A percentile compares a stretch with the other conserved stretches of the same genome.
Conservation (phyloP, 2,888 invertebrate genomes). For the Chaetogeoica ovagalla region DNA sequence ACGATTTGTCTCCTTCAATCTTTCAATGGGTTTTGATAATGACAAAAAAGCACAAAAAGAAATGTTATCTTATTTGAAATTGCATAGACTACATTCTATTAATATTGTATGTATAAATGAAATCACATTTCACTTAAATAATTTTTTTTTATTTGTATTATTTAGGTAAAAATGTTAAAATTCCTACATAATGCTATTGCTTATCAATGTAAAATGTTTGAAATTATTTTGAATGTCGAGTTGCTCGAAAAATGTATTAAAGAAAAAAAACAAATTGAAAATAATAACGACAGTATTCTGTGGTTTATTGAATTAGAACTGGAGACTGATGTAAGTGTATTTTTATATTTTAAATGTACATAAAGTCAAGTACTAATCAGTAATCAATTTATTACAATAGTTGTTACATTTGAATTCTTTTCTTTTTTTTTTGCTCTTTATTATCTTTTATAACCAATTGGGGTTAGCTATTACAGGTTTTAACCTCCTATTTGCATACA, state of each 20-base stretch:
- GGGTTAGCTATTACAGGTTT: too few relatives aligned
- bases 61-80: slow-evolving; percentile 47
- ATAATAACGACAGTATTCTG: slow-evolving; percentile 42
- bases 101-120: slow-evolving; percentile 40
- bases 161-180: slow-evolving; percentile 48
- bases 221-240: slow-evolving; percentile 47
- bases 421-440: too few relatives aligned
- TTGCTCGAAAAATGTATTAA: slow-evolving; percentile 44
- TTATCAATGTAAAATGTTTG: slow-evolving; percentile 49
- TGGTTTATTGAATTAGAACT: slow-evolving; percentile 49
- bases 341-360: not conserved
- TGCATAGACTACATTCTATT: slow-evolving; percentile 41
- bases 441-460: too few relatives aligned
- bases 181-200: slow-evolving; percentile 46
- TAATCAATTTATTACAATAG: too few relatives aligned
- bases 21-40: slow-evolving; percentile 49
- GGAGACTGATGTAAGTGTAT: slow-evolving; percentile 35
- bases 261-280: slow-evolving; percentile 44
- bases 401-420: too few relatives aligned
- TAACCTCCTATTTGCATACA: too few relatives aligned
- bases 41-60: slow-evolving; percentile 41
- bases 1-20: slow-evolving; percentile 45
- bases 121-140: not conserved
- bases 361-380: too few relatives aligned
- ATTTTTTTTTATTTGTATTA: not conserved